phyloP scores from a whole-genome alignment of 2,113 vertebrate genomes.

The Seriola dumerili region DNA sequence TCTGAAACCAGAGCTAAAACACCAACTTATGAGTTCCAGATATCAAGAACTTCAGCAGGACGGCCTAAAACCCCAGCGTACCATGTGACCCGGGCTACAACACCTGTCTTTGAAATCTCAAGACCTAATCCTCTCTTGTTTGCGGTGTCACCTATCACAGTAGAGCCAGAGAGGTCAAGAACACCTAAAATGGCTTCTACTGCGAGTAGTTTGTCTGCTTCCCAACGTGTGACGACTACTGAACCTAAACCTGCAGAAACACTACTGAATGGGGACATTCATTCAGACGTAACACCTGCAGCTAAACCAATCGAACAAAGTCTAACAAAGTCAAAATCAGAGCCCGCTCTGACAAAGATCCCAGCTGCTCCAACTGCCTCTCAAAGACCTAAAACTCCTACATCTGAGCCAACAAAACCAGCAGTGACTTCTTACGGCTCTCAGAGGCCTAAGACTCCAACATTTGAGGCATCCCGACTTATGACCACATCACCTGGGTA shows the following conservation, averaged over 20 bases:
- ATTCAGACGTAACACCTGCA: slow-evolving; percentile 43
- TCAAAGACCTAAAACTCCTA: slow-evolving; percentile 40
- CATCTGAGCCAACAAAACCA: slow-evolving; percentile 38
- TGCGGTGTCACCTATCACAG: slow-evolving; percentile 79
- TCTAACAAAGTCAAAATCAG: slow-evolving; percentile 61
- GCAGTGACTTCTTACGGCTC: slow-evolving; percentile 21
- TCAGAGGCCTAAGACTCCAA: slow-evolving; percentile 75
- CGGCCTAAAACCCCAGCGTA: slow-evolving; percentile 79
- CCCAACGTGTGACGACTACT: slow-evolving; percentile 18
- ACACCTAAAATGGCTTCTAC: slow-evolving; percentile 58
- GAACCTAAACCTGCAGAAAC: slow-evolving; percentile 40
- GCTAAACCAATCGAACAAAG: slow-evolving; percentile 46
- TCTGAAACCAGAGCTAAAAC: slow-evolving; percentile 60
- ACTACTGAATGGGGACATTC: slow-evolving; percentile 66
- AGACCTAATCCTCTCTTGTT: slow-evolving; percentile 84
- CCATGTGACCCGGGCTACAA: slow-evolving; percentile 61
- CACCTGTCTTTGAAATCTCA: slow-evolving; percentile 82
- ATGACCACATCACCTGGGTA: slow-evolving; percentile 56
- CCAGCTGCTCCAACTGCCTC: slow-evolving; percentile 4
- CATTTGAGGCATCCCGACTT: slow-evolving; percentile 67
- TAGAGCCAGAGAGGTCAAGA: slow-evolving; percentile 74
- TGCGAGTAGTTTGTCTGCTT: slow-evolving; percentile 5
- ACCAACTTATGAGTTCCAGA: slow-evolving; percentile 70
- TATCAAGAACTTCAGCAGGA: slow-evolving; percentile 59
- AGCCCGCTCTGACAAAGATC: slow-evolving; percentile 52